Percentiles rank a stretch among this genome's conserved stretches.
Evolutionary conservation across 2,797 vertebrate species (phyloP).

Genomic region (Peromyscus melanophrys): DNA sequence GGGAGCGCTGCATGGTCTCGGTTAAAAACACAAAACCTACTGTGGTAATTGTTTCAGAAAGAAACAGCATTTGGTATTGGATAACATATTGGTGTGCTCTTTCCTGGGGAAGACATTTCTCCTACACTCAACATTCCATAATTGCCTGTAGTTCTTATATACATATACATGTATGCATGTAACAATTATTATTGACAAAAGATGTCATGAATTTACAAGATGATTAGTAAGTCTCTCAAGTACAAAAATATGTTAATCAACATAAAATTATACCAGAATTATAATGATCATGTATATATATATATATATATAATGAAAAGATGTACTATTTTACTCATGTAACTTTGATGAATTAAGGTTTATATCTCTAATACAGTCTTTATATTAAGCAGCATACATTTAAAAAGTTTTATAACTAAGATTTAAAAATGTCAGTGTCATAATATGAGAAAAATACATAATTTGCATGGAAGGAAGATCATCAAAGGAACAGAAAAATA

Average conservation of each 20-base stretch:
- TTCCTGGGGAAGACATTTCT: not conserved
- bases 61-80: not conserved
- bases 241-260: conserved; percentile 1
- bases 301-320: not conserved
- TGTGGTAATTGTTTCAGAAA: not conserved
- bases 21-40: not conserved
- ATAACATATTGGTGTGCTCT: no score
- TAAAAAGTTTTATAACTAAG: not conserved
- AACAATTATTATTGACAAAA: not conserved
- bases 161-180: not conserved
- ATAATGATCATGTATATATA: not conserved
- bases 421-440: not conserved
- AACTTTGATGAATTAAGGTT: conserved; percentile 5
- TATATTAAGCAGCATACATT: not conserved
- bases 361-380: not conserved
- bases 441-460: not conserved
- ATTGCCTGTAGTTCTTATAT: not conserved
- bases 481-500: not conserved
- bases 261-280: conserved; percentile 8
- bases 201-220: not conserved
- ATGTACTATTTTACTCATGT: not conserved
- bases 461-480: not conserved
- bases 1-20: not conserved
- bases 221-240: not conserved
- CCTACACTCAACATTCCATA: not conserved